These are phyloP conservation scores for Chrysemys picta DNA, from an alignment of 2,113 vertebrate genomes.

Conservation along the genomic window DNA sequence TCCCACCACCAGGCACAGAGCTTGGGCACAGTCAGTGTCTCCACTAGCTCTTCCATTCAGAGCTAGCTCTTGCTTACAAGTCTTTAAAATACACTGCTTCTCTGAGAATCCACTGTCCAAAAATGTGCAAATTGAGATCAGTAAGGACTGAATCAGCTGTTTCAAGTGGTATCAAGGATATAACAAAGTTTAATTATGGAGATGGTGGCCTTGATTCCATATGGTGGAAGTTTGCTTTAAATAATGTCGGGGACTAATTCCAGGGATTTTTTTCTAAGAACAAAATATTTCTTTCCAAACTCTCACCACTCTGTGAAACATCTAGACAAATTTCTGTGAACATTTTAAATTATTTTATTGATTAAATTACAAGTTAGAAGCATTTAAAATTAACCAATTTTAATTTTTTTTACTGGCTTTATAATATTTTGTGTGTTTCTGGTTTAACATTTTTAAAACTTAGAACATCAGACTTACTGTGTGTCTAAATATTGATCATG, in stretches of 20 bases:
- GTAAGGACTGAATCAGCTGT: not conserved
- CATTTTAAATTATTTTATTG: not conserved
- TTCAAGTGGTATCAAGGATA: not conserved
- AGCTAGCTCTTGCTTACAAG: not conserved
- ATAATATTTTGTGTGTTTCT: not conserved
- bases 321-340: not conserved
- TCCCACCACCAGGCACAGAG: constrained; percentile 43
- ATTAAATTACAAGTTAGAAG: not conserved
- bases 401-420: not conserved
- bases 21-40: not conserved
- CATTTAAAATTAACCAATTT: not conserved
- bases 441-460: not conserved
- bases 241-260: not conserved
- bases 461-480: not conserved
- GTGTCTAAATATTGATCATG: not conserved
- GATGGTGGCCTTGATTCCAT: fast-evolving
- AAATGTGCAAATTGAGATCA: constrained; percentile 25
- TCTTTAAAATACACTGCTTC: constrained; percentile 49
- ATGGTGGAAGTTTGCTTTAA: constrained; percentile 9
- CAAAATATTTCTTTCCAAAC: constrained; percentile 4
- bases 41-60: constrained; percentile 26
- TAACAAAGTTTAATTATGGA: constrained; percentile 28
- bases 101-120: constrained; percentile 26
- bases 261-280: not conserved
- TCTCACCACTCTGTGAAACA: not conserved